phyloP scores from a whole-genome alignment of 2,113 vertebrate genomes.

The Tiliqua scincoides region DNA sequence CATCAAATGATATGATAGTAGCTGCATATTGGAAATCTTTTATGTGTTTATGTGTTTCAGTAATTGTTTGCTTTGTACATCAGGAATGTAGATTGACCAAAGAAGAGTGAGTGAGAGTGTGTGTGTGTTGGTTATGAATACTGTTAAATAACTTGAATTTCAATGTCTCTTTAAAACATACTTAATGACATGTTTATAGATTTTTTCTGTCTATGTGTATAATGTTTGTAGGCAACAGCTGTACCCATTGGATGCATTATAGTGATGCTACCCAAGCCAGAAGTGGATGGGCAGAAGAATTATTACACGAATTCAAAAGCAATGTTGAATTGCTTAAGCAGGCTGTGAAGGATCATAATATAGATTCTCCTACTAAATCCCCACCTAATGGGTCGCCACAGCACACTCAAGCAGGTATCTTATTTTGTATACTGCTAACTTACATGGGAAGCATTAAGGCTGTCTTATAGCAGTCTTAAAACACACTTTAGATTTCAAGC shows the following conservation, averaged over 20 bases:
- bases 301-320: slow-evolving; percentile 91
- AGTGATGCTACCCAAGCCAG: slow-evolving; percentile 93
- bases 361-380: slow-evolving; percentile 73
- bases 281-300: slow-evolving; percentile 86
- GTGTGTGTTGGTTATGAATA: background rate
- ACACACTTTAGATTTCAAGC: background rate
- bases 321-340: slow-evolving; percentile 93
- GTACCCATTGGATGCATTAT: slow-evolving; percentile 95
- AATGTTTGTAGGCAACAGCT: slow-evolving; percentile 85
- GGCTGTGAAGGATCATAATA: slow-evolving; percentile 82
- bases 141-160: background rate
- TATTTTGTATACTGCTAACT: background rate
- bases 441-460: background rate
- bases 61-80: background rate
- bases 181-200: slow-evolving; percentile 7
- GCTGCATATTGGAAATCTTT: too few species aligned
- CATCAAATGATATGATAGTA: background rate
- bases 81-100: background rate
- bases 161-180: background rate
- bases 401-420: slow-evolving; percentile 77
- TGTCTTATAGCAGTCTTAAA: background rate
- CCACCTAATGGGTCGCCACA: slow-evolving; percentile 82
- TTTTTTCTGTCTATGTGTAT: background rate
- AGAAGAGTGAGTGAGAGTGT: too few species aligned
- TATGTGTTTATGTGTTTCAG: too few species aligned